These are phyloP conservation scores for Microhierax caerulescens DNA, from an alignment of 2,797 vertebrate species.

Conservation along the genomic window DNA sequence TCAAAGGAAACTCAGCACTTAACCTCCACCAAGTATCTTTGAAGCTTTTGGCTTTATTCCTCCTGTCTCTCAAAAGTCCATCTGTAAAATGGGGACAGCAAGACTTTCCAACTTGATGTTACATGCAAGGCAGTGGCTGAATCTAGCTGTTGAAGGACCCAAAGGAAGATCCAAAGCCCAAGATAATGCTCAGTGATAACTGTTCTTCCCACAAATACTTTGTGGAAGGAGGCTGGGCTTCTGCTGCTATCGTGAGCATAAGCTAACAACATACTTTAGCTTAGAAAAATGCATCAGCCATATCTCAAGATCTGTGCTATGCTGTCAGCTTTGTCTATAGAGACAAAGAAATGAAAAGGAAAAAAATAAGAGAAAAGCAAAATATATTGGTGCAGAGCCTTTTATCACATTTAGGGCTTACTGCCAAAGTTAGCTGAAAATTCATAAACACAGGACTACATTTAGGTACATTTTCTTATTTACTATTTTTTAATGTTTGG, in stretches of 20 bases:
- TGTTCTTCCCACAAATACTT: not conserved
- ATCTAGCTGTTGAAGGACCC: not conserved
- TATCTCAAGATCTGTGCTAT: not conserved
- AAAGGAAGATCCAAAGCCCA: not conserved
- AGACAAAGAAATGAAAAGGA: not conserved
- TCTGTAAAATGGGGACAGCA: conserved; percentile 35
- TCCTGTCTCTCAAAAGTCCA: conserved; percentile 9
- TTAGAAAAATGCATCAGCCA: not conserved
- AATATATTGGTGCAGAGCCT: not conserved
- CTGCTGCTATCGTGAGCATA: not conserved
- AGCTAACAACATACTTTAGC: not conserved
- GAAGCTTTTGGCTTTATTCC: conserved; percentile 49
- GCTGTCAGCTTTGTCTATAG: not conserved
- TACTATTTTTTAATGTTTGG: conserved; percentile 4
- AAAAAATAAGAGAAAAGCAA: not conserved
- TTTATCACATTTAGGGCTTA: not conserved
- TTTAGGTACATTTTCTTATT: conserved; percentile 1
- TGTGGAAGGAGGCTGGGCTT: not conserved
- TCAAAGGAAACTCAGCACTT: conserved; percentile 51
- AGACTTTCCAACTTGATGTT: not conserved
- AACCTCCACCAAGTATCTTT: conserved; percentile 46
- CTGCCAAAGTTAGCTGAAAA: conserved; percentile 36
- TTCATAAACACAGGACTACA: not conserved
- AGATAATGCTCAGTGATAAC: not conserved
- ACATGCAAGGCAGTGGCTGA: not conserved